Percentiles rank a stretch among this genome's conserved stretches.
Conservation (phyloP, 2,113 vertebrate genomes). For the Tachycineta bicolor region DNA sequence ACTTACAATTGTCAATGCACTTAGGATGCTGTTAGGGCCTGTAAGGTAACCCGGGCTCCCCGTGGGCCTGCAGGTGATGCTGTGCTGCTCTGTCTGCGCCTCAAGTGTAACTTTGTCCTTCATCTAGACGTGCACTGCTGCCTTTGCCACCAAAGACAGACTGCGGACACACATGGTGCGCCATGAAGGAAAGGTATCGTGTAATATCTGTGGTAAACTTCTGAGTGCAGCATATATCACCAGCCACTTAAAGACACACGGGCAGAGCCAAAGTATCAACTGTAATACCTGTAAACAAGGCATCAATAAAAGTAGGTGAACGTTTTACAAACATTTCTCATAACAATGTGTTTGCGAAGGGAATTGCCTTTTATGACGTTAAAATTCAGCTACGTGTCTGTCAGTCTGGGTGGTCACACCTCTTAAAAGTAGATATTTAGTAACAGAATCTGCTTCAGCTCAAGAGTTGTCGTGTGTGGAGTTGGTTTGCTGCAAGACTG, state of each 20-base stretch:
- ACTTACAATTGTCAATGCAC: neutral
- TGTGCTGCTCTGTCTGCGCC: conserved; percentile 61
- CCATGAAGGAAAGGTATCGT: conserved; percentile 97
- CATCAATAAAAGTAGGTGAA: conserved; percentile 83
- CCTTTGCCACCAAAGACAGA: conserved; percentile 99
- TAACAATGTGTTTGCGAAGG: conserved; percentile 1
- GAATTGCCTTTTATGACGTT: conserved; percentile 9
- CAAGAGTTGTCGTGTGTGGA: neutral
- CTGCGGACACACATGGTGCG: conserved; percentile 98
- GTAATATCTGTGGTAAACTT: conserved; percentile 99
- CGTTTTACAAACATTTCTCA: conserved; percentile 49
- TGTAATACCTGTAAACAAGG: conserved; percentile 98
- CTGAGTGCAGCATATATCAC: conserved; percentile 97
- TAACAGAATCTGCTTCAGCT: neutral
- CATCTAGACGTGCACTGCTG: conserved; percentile 93
- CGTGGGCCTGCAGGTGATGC: neutral
- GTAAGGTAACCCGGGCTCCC: conserved; percentile 23
- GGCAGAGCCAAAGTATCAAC: conserved; percentile 90
- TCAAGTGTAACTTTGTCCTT: conserved; percentile 73
- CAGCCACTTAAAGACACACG: conserved; percentile 98
- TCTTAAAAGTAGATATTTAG: neutral
- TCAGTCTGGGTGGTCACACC: neutral
- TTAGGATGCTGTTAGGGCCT: neutral
- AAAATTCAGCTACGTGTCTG: neutral
- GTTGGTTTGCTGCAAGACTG: conserved; percentile 1